These are phyloP conservation scores for Stichopus horrens DNA, from an alignment of 53 echinoderm and acorn worm species.

Conservation along the genomic window DNA sequence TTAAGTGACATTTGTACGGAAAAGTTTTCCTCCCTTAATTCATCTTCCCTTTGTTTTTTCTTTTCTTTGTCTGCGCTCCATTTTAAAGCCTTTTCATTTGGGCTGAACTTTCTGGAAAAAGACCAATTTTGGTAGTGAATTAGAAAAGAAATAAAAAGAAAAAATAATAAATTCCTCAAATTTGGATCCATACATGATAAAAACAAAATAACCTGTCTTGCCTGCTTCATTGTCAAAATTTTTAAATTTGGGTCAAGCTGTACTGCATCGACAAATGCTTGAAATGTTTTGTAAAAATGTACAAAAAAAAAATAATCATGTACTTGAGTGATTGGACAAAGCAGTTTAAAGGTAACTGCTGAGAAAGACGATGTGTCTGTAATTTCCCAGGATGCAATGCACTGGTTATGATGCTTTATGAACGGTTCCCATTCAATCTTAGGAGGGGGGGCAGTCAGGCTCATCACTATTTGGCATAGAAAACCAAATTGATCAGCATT, in stretches of 20 bases:
- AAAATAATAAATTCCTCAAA: not conserved
- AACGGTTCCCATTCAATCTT: not conserved
- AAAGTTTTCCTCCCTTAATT: not conserved
- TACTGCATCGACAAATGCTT: not conserved
- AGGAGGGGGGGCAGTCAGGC: too few species aligned
- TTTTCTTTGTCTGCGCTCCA: not conserved
- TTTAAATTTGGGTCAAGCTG: not conserved
- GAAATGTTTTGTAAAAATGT: not conserved
- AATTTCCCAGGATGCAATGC: slow-evolving; percentile 5
- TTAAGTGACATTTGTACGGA: slow-evolving; percentile 14
- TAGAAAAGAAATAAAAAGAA: too few species aligned
- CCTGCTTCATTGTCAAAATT: not conserved
- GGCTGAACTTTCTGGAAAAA: too few species aligned
- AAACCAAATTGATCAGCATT: too few species aligned
- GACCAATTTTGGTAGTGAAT: too few species aligned
- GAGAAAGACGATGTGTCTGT: not conserved
- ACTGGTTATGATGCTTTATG: not conserved
- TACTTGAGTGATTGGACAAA: not conserved
- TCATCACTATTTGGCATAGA: too few species aligned
- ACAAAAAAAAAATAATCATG: not conserved
- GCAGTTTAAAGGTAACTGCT: not conserved
- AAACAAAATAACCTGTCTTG: not conserved
- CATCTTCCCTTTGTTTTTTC: too few species aligned
- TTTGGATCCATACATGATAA: not conserved
- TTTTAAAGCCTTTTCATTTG: not conserved